Evolutionary conservation across 2,888 invertebrate species (phyloP).

Genomic region (Leucozona laternaria): DNA sequence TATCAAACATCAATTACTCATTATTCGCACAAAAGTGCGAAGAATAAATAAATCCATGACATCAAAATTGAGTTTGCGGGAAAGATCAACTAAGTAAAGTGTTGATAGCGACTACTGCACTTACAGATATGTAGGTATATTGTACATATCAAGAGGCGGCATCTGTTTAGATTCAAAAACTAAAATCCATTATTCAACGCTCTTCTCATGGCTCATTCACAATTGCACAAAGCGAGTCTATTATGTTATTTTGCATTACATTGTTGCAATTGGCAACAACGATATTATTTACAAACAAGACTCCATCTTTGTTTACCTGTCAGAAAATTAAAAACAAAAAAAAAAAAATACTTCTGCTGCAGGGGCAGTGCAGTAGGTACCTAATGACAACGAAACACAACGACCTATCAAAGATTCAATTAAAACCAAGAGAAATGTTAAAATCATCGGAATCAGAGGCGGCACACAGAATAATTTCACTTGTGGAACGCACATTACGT

Average conservation of each 20-base stretch:
- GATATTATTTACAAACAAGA: slow-evolving; percentile 4
- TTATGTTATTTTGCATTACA: neutral
- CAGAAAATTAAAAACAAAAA: slow-evolving; percentile 6
- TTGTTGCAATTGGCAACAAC: slow-evolving; percentile 4
- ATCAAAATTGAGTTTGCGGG: neutral
- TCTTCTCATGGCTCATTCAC: neutral
- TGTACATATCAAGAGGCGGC: neutral
- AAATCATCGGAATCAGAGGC: neutral
- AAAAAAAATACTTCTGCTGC: neutral
- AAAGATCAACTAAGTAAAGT: neutral
- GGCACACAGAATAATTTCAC: neutral
- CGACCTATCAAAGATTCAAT: neutral
- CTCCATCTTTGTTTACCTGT: slow-evolving; percentile 16
- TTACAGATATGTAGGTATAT: neutral
- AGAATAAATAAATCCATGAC: slow-evolving; percentile 21
- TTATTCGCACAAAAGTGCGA: slow-evolving; percentile 25
- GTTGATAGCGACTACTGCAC: neutral
- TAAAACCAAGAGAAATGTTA: neutral
- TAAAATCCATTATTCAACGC: slow-evolving; percentile 15
- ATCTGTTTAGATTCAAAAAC: slow-evolving; percentile 11
- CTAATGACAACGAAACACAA: neutral
- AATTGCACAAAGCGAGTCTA: slow-evolving; percentile 2
- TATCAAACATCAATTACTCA: neutral
- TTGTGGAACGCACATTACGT: slow-evolving; percentile 9
- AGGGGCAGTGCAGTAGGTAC: neutral